Evolutionary conservation across 2,797 vertebrate genomes (phyloP), one percentile per base, ranked within the genome.

Genomic region (Bradypodion pumilum): DNA sequence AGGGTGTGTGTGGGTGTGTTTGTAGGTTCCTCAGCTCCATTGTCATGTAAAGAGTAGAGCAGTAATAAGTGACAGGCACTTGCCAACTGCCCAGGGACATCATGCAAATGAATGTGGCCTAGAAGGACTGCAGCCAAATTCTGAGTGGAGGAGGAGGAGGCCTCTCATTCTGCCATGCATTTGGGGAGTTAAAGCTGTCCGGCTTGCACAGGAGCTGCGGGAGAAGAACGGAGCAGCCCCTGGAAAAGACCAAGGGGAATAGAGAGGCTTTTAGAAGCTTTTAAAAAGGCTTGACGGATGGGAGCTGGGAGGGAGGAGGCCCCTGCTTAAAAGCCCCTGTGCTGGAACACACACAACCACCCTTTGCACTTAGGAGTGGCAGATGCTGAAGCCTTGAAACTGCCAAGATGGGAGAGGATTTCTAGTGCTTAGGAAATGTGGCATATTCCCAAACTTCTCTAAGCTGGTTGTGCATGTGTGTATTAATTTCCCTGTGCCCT

Each of bases 321-420:
- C 49, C 59, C 27, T 60, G 35, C 52, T 49, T 75, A 74, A 80
- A 82, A 78, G 80, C 80, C 75, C 68, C 63, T 27, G 65, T 13
- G 15, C 42, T 59, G 4, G 40, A 29, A 70, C 44, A 7, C 32
- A 62, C 49, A 37, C 60, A 68, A 65, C 44, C 62, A n/a, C 56
- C 78, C 82, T 65, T 40, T 80, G 73, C 66, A 65, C 81, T 80
- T 63, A 59, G 59, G n/a, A 60, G 62, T 29, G 72, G 80, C 82
- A 76, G 81, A 80, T 46, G 77, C 44, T 42, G 65, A 80, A 80
- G 72, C 23, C 77, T 80, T 21, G 27, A 59, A 62, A 21, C 60
- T 76, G 86, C 81, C 63, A 65, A 87, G 77, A 83, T 49, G 78
- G 42, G 81, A 80, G 86, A 80, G 77, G 56, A 63, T 80, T 87